Percentiles rank a stretch among this genome's conserved stretches.
Conservation (phyloP, 2,113 vertebrate genomes). For the Brachypodius melanocephalos region DNA sequence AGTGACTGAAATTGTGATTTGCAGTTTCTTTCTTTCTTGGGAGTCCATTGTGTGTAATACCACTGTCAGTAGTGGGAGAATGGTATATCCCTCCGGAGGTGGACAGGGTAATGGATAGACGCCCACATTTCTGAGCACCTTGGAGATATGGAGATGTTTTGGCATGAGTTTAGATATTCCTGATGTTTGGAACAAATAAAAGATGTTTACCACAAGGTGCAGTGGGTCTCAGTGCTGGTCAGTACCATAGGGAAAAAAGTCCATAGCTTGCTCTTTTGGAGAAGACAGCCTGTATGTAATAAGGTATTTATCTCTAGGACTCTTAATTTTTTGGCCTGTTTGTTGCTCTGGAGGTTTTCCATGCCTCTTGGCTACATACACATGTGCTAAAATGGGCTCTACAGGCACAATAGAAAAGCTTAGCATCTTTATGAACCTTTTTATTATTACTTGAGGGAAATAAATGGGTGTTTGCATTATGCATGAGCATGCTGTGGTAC, state of each 20-base stretch:
- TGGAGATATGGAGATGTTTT: not conserved
- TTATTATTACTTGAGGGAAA: constrained; percentile 7
- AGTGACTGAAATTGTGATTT: not conserved
- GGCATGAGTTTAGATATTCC: not conserved
- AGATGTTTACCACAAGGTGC: not conserved
- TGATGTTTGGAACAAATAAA: not conserved
- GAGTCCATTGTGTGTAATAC: not conserved
- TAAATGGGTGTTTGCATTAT: constrained; percentile 13
- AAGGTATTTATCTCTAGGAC: not conserved
- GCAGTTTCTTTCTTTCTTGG: not conserved
- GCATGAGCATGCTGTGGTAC: not conserved
- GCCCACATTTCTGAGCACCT: not conserved
- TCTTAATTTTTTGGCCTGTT: not conserved
- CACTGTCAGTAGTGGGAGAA: not conserved
- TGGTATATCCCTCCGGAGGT: not conserved
- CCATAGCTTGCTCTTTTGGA: not conserved
- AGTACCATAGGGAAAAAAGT: not conserved
- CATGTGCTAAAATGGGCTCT: not conserved
- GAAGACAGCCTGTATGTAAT: accelerated
- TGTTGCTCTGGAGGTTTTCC: not conserved
- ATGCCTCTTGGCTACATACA: not conserved
- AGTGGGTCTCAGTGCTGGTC: not conserved
- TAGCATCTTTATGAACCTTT: not conserved
- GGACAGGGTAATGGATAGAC: not conserved
- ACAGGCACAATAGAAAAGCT: not conserved